Evolutionary conservation across 2,797 vertebrate species (phyloP), one percentile per base, ranked within the genome.

Genomic region (Crenichthys baileyi): DNA sequence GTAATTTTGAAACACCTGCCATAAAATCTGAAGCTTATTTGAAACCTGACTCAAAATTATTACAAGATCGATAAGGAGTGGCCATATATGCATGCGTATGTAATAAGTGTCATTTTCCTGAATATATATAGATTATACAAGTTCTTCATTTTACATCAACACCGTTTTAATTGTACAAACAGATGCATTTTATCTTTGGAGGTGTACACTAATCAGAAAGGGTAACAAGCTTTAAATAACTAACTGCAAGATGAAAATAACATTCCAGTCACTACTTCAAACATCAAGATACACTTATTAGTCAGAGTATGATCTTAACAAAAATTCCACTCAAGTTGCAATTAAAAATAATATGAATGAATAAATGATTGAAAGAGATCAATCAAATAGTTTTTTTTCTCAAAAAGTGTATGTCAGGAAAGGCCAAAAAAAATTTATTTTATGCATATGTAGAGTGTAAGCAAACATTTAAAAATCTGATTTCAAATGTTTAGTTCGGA

Each of bases 351-450:
- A 56, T 24, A n/a, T 56, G 24, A 56, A 50, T 13, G 13, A 50
- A 56, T 0, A 56, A 2, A 56, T 2, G 0, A n/a, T n/a, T n/a
- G 6, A n/a, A 9, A 24, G 20, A 55, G 20, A 22, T 4, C n/a
- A n/a, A n/a, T n/a, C n/a, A n/a, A n/a, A n/a, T n/a, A n/a, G n/a
- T n/a, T 26, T 12, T 24, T 58, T 58, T 56, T 4, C n/a, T 26
- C 11, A 26, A 4, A 26, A n/a, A 58, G 3, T 26, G 3, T 3
- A 55, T 8, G n/a, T 58, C 55, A 58, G 4, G n/a, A 58, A 58
- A 4, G 1, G 11, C n/a, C 55, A 9, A 11, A 2, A 58, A n/a
- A 1, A 26, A 3, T 0, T 1, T 24, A 12, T n/a, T 7, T 56
- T 7, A 24, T 8, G 24, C 22, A 55, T 26, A n/a, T 58, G 7